Base-by-base conservation (phyloP, 2,888 invertebrate genomes). In the Pelosia muscerda region DNA sequence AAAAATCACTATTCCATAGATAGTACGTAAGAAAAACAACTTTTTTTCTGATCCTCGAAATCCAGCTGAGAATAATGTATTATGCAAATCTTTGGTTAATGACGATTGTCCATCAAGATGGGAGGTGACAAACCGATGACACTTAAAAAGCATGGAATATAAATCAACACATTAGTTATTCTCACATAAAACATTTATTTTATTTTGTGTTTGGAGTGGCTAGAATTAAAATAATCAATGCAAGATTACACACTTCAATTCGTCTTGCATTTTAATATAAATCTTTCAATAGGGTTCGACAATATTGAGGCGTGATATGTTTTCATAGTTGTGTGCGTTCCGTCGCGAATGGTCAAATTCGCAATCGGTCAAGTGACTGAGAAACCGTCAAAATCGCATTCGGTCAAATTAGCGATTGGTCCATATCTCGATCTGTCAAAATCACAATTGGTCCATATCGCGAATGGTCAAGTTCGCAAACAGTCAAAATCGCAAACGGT, bases 161-260 rank as follows among this genome's bases (percentile, higher is more conserved):
- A 88, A 89, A 92, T 91, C 89, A 89, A 86, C 77, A 82, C 86
- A 85, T 85, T 81, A 86, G 22, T 89, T 89, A 75, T 89, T 89
- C 87, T 76, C 84, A 86, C 80, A 84, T 76, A 79, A 76, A 88
- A 34, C 66, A 70, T 70, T 70, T 63, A 70, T 66, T 66, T 66
- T 63, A 63, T 63, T 65, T 69, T 53, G 5, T 57, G 42, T 69
- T 88, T 85, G 81, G 79, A 85, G 87, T 86, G 84, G 78, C 77
- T 84, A 81, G 83, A 83, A 79, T 85, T 88, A 89, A 93, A 93
- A 86, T 84, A 91, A 76, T 85, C 88, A 89, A 82, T 92, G 92
- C 90, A 73, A 88, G 89, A 93, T 93, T 93, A 90, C 89, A 84
- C 88, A 83, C 84, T 82, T 90, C 87, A 82, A 90, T 90, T 88